Evolutionary conservation across 2,888 invertebrate species (phyloP).

Genomic region (Erannis defoliaria): DNA sequence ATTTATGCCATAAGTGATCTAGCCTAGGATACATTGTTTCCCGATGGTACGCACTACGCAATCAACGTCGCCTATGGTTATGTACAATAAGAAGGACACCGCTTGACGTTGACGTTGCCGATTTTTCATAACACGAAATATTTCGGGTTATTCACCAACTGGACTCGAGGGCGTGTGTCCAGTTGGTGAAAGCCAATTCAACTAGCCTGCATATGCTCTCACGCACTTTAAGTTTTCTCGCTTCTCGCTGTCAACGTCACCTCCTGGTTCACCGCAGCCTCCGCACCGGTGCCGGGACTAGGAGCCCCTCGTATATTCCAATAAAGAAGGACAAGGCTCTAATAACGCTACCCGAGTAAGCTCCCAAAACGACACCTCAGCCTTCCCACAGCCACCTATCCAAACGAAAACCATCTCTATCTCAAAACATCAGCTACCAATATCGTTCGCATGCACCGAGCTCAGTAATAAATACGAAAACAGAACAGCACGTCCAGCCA

Average conservation of each 20-base stretch:
- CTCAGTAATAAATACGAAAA: slow-evolving; percentile 71
- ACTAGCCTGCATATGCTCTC: not conserved
- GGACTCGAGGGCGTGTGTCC: too few species aligned
- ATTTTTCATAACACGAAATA: too few species aligned
- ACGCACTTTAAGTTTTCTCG: slow-evolving; percentile 2
- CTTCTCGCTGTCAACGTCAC: slow-evolving; percentile 28
- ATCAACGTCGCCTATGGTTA: too few species aligned
- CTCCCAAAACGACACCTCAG: slow-evolving; percentile 78
- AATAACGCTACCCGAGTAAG: slow-evolving; percentile 78
- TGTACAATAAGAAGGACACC: too few species aligned
- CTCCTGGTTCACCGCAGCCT: slow-evolving; percentile 30
- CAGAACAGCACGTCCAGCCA: slow-evolving; percentile 72
- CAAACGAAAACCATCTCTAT: slow-evolving; percentile 55
- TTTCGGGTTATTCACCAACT: too few species aligned
- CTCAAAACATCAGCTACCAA: slow-evolving; percentile 39
- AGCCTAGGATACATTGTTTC: too few species aligned
- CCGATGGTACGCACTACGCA: too few species aligned
- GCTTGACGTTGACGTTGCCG: too few species aligned
- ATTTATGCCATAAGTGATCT: too few species aligned
- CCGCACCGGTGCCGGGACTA: slow-evolving; percentile 40
- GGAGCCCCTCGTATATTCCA: slow-evolving; percentile 73
- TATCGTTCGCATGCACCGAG: slow-evolving; percentile 31
- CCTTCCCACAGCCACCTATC: slow-evolving; percentile 49
- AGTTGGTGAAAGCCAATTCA: too few species aligned
- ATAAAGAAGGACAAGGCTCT: slow-evolving; percentile 80